Base-by-base conservation (phyloP, 2,113 vertebrate genomes). In the Erythrolamprus reginae region DNA sequence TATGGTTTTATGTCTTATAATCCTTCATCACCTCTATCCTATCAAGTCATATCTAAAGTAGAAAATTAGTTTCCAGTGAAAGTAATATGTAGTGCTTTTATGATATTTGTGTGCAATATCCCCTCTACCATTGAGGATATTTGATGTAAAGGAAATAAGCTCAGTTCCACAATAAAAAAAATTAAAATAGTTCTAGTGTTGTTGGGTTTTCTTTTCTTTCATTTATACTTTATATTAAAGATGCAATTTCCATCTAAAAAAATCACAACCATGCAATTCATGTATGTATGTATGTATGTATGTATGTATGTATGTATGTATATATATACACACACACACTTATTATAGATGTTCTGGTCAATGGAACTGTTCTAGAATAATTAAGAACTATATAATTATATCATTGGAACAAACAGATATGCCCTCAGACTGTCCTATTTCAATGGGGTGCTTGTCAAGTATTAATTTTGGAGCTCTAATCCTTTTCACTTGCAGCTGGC, bases 81-180 rank as follows among this genome's bases (percentile, higher is more conserved):
- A 98, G 98, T 99, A 98, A 98, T 98, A 98, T 96, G 98, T 97
- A 98, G 97, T 98, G 98, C 98, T 99, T 99, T 98, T 99, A 98
- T 98, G 98, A 99, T 98, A 98, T 99, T 98, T 98, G 98, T 99
- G 99, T 98, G 98, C 98, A 98, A 99, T 98, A 96, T 97, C 97
- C 98, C 98, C 97, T 98, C 97, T 96, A 97, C 96, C 96, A 97
- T 94, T 98, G 96, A 97, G 97, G 94, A 96, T 98, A 98, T 98
- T 98, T 98, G 98, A 98, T 98, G 98, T 98, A 98, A 98, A 98
- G 94, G 97, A 97, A 98, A 97, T 96, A 97, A 97, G 95, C 93
- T 98, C 97, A 96, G 95, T 97, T 97, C 97, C 98, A 98, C 98
- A 99, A 98, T 98, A 99, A 99, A 99, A 99, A 99, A 97, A 96